A percentile compares a stretch with the other conserved stretches of the same genome.
Conservation (phyloP, 1,140 invertebrate genomes). For the Calliopsis andreniformis region DNA sequence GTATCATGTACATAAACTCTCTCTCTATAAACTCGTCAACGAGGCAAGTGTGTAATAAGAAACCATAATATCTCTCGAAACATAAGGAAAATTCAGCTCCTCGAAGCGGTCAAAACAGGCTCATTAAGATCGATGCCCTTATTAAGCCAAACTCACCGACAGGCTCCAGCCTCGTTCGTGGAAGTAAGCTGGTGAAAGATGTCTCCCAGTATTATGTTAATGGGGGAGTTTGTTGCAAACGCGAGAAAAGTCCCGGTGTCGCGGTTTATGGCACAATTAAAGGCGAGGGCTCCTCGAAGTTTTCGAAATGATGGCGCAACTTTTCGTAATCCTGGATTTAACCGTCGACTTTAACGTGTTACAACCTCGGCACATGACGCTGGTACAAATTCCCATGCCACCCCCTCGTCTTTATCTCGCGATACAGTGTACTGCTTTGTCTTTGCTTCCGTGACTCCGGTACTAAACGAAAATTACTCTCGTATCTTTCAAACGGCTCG, state of each 20-base stretch:
- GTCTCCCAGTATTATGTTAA: constrained; percentile 26
- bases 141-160: constrained; percentile 2
- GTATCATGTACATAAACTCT: too few species aligned
- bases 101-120: not conserved
- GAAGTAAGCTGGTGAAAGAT: not conserved
- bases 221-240: constrained; percentile 8
- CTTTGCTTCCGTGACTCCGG: not conserved
- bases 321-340: constrained; percentile 4
- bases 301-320: not conserved
- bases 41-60: too few species aligned
- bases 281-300: not conserved
- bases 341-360: not conserved
- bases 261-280: constrained; percentile 18
- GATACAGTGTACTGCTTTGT: not conserved
- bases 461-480: too few species aligned
- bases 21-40: too few species aligned
- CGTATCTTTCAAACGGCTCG: too few species aligned
- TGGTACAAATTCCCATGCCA: constrained; percentile 1
- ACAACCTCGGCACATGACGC: not conserved
- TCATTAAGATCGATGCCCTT: not conserved
- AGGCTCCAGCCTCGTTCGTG: not conserved
- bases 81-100: constrained; percentile 14
- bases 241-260: constrained; percentile 2
- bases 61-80: too few species aligned
- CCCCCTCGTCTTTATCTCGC: not conserved